Evolutionary conservation across 2,888 invertebrate species (phyloP), one percentile per base, ranked within the genome.

Genomic region (Caenorhabditis zanzibari): DNA sequence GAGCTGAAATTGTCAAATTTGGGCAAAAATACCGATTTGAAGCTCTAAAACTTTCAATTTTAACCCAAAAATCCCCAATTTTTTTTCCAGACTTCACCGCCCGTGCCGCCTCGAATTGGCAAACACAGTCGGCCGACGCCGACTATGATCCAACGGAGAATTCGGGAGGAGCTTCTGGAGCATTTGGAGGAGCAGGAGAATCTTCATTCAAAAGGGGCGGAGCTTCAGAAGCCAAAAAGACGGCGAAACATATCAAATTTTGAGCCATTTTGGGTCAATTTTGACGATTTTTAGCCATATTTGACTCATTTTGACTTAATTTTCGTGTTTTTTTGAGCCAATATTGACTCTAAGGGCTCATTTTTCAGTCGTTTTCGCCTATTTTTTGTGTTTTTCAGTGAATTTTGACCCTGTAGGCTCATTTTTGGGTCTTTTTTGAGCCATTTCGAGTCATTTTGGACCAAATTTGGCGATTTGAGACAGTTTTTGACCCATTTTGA

Each of bases 61-160:
- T 32, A 32, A 32, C 5, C 32, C 32, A 6, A 7, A 32, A 32
- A 32, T 32, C 32, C 47, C 1, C n/a, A 63, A 41, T 24, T 1
- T 14, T 26, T 26, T 54, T 73, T 73, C 9, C 74, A 82, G 81
- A 76, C n/a, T 82, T 82, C 76, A 76, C 64, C 28, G 80, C 80
- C 24, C 72, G 80, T 52, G 73, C 66, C 71, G 41, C 64, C 12
- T 52, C 80, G 19, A 61, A 80, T 59, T 80, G 72, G 72, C 22
- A 56, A 9, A 58, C 52, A 2, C 73, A 76, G 54, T 84, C 84
- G 9, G 84, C 84, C 2, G 84, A 84, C 32, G 84, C 76, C 9
- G 84, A 84, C 22, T 84, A 84, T 64, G 84, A 84, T 76, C 84
- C 84, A 16, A 80, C 80, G 9, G 80, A 76, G 35, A 32, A 47